Evolutionary conservation across 2,113 vertebrate genomes (phyloP).

Genomic region (Onychorhynchus coronatus): DNA sequence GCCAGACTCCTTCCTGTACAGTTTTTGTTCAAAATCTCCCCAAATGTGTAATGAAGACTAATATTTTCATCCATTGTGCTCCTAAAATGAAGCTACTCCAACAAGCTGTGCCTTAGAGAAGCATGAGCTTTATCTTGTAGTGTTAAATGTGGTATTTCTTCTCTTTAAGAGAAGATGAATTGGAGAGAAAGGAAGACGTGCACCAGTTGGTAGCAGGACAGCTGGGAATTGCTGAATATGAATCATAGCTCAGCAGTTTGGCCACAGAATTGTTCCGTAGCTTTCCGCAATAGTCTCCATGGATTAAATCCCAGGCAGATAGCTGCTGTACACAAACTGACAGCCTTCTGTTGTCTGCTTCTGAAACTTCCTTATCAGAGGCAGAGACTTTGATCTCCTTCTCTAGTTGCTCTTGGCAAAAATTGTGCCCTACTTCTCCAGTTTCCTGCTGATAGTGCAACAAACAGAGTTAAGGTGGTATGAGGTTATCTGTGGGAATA

Average conservation of each 20-base stretch:
- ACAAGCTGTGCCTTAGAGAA: not conserved
- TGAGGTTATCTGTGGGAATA: constrained; percentile 48
- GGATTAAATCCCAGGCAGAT: not conserved
- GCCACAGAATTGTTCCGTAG: not conserved
- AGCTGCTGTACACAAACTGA: not conserved
- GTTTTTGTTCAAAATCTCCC: not conserved
- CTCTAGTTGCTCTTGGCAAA: constrained; percentile 38
- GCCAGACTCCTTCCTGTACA: not conserved
- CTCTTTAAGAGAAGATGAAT: not conserved
- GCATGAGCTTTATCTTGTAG: not conserved
- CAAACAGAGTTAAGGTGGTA: constrained; percentile 28
- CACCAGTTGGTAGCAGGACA: not conserved
- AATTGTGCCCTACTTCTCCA: constrained; percentile 43
- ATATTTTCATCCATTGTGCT: not conserved
- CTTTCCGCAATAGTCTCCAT: not conserved
- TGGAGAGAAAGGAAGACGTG: not conserved
- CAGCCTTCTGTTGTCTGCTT: not conserved
- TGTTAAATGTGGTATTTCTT: not conserved
- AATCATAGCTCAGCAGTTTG: not conserved
- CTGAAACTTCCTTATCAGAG: constrained; percentile 32
- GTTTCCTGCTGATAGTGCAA: constrained; percentile 32
- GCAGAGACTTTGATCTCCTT: constrained; percentile 44
- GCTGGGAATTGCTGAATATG: constrained; percentile 8
- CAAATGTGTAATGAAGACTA: not conserved
- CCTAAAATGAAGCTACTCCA: not conserved